These are phyloP conservation scores for Tympanoctomys barrerae DNA, from an alignment of 2,797 vertebrate genomes.

Conservation along the genomic window DNA sequence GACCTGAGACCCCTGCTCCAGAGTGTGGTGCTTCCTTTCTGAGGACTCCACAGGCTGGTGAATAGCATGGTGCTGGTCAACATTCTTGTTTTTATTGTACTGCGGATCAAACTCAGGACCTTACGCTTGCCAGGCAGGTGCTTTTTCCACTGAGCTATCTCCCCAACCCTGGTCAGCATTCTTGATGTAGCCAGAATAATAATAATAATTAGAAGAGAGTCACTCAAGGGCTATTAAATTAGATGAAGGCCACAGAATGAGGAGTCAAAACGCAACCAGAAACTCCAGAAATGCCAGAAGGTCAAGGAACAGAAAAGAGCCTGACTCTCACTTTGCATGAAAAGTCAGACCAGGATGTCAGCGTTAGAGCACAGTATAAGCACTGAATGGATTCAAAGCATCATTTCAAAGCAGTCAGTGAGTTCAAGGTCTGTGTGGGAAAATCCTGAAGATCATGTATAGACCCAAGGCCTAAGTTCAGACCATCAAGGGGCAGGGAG, in stretches of 20 bases:
- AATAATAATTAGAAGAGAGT: background rate
- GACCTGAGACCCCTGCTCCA: background rate
- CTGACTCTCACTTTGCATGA: background rate
- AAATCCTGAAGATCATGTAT: rapidly evolving
- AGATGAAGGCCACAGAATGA: background rate
- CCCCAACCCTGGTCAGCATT: background rate
- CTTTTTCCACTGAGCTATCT: too few relatives aligned
- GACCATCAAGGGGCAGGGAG: background rate
- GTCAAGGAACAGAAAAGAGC: background rate
- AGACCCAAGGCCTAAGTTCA: rapidly evolving
- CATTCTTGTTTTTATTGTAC: background rate
- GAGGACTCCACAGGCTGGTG: background rate
- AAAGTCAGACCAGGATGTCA: background rate
- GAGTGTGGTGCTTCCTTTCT: background rate
- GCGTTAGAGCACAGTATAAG: rapidly evolving
- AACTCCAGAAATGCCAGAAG: background rate
- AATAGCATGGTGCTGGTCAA: background rate
- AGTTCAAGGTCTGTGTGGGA: background rate
- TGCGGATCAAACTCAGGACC: too few relatives aligned
- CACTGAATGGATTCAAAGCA: background rate
- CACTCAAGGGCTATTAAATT: background rate
- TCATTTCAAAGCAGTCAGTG: background rate
- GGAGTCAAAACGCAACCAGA: background rate
- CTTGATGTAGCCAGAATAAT: background rate
- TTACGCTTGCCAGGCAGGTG: too few relatives aligned